phyloP scores from a whole-genome alignment of 2,113 vertebrate species.

The Azemiops feae region DNA sequence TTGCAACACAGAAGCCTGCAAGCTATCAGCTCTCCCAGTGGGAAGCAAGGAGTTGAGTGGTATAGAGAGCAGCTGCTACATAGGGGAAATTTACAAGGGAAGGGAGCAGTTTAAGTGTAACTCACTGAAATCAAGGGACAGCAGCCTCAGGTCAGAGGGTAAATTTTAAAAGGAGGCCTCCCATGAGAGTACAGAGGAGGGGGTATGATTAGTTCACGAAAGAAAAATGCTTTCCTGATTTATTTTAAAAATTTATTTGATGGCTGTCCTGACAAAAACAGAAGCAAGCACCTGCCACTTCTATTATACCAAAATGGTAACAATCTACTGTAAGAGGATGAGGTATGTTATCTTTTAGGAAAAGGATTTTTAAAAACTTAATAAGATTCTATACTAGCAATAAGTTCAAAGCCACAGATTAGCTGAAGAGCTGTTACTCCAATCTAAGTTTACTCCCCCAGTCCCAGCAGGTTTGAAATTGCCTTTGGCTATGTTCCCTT shows the following conservation, averaged over 20 bases:
- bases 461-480: constrained; percentile 30
- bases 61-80: constrained; percentile 41
- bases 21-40: neutral
- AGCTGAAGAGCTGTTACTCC: constrained; percentile 24
- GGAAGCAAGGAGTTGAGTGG: neutral
- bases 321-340: neutral
- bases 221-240: constrained; percentile 36
- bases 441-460: constrained; percentile 22
- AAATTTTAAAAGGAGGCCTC: constrained; percentile 29
- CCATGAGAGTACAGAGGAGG: constrained; percentile 9
- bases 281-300: constrained; percentile 42
- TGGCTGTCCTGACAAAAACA: constrained; percentile 13
- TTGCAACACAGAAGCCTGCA: constrained; percentile 3
- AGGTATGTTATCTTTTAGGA: neutral
- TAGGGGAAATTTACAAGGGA: neutral
- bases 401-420: constrained; percentile 38
- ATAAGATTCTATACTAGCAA: constrained; percentile 26
- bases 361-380: constrained; percentile 23
- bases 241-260: constrained; percentile 49
- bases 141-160: constrained; percentile 25
- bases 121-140: constrained; percentile 28
- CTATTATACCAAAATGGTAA: neutral
- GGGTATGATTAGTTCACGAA: neutral
- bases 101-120: constrained; percentile 24
- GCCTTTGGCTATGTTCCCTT: constrained; percentile 23